phyloP scores from a whole-genome alignment of 1,140 invertebrate species.

The Drosophila sp. region DNA sequence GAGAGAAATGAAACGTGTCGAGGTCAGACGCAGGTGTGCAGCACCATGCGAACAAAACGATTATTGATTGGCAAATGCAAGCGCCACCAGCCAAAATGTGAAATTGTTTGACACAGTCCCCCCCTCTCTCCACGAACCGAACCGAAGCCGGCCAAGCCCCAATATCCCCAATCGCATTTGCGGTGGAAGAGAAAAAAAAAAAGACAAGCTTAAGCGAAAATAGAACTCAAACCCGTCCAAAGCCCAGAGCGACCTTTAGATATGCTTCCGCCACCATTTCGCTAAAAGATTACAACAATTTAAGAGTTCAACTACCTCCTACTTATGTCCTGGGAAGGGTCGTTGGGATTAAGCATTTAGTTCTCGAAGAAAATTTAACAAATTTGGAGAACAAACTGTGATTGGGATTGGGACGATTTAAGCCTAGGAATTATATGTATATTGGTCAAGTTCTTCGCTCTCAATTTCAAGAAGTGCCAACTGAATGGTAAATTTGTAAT shows the following conservation, averaged over 20 bases:
- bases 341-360: not conserved
- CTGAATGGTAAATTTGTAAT: not conserved
- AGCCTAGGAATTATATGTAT: no score
- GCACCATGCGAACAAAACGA: conserved; percentile 24
- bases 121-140: not conserved
- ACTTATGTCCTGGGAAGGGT: not conserved
- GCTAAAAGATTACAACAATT: conserved; percentile 14
- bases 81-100: conserved; percentile 17
- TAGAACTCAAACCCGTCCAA: not conserved
- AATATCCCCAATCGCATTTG: conserved; percentile 20
- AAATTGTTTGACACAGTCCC: conserved; percentile 25
- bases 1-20: conserved; percentile 30
- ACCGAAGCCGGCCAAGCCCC: conserved; percentile 6
- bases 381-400: not conserved
- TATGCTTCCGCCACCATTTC: conserved; percentile 5
- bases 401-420: not conserved
- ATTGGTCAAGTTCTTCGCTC: no score
- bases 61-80: conserved; percentile 31
- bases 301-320: conserved; percentile 8
- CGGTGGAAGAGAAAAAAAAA: not conserved
- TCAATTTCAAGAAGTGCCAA: not conserved
- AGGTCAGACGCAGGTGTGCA: conserved; percentile 31
- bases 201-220: conserved; percentile 5
- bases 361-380: not conserved
- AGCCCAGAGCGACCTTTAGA: conserved; percentile 18